Base-by-base conservation (phyloP, 2,113 vertebrate species). In the Pangasianodon gigas region DNA sequence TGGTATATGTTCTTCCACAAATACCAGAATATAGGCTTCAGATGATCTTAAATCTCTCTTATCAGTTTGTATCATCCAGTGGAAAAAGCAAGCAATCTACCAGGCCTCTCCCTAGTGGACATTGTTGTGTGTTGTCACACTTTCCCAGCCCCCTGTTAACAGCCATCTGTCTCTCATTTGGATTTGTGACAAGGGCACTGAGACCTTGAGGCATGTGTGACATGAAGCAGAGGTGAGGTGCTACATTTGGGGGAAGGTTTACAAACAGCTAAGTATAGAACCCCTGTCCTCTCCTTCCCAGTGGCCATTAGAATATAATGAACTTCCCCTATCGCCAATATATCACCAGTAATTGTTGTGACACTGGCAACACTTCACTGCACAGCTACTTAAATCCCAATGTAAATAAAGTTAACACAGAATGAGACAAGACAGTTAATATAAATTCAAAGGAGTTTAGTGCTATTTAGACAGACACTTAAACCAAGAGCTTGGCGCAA, bases 91-190 rank as follows among this genome's bases (percentile, higher is more conserved):
- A 87, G 89, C 7, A 86, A 62, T 83, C 75, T 54, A 84, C 62
- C 54, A 87, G 58, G 44, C 32, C 81, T 88, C 56, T 84, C 51
- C 60, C 80, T 89, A 69, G 85, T 54, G 77, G 74, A 90, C 67
- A 87, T 85, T 24, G 69, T 84, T 81, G 84, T 87, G 52, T 46
- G 82, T 46, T 88, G 82, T 89, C 89, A 88, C 88, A 58, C 77
- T 86, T 86, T 89, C 62, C 79, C 74, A 90, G 71, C 90, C 89
- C 89, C 88, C 89, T 56, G 89, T 92, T 91, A 90, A 89, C 51
- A 86, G 90, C 93, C 92, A 92, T 91, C 92, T 93, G 92, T 93
- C 91, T 92, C 85, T 90, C 90, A 91, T 91, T 93, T 92, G 89
- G 88, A 69, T 89, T 82, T 89, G 90, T 91, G 92, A 90, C 91